phyloP scores from a whole-genome alignment of 2,113 vertebrate genomes.

The Procapra przewalskii region DNA sequence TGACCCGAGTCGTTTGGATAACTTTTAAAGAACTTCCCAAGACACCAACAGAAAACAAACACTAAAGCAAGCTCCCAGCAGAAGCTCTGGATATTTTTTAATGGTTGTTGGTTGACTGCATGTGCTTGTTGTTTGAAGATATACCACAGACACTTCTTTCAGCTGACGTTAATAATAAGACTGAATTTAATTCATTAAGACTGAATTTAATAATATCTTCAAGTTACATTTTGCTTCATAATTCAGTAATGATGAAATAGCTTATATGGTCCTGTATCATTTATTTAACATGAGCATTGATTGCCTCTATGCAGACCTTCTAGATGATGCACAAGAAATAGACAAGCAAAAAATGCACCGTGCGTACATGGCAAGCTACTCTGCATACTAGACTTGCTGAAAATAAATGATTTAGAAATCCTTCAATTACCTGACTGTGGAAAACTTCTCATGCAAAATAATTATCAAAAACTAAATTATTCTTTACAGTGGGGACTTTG shows the following conservation, averaged over 20 bases:
- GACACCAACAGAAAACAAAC: not conserved
- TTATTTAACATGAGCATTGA: not conserved
- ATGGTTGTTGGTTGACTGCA: not conserved
- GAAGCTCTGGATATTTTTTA: not conserved
- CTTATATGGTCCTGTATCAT: not conserved
- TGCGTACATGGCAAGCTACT: accelerated
- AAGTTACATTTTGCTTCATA: not conserved
- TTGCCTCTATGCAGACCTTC: not conserved
- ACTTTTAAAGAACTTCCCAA: not conserved
- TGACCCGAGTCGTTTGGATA: not conserved
- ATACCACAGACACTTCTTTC: accelerated
- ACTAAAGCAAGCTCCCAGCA: not conserved
- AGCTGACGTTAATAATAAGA: not conserved
- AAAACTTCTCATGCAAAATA: not conserved
- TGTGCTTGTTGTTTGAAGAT: not conserved
- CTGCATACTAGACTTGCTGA: not conserved
- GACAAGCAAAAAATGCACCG: not conserved
- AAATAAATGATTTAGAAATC: not conserved
- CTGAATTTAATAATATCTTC: not conserved
- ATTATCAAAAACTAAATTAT: not conserved
- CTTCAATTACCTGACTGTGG: not conserved
- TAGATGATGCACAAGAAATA: not conserved
- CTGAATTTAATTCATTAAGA: not conserved
- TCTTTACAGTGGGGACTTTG: not conserved
- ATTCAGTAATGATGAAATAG: not conserved